phyloP scores from a whole-genome alignment of 2,888 invertebrate species.

The Mamestra brassicae region DNA sequence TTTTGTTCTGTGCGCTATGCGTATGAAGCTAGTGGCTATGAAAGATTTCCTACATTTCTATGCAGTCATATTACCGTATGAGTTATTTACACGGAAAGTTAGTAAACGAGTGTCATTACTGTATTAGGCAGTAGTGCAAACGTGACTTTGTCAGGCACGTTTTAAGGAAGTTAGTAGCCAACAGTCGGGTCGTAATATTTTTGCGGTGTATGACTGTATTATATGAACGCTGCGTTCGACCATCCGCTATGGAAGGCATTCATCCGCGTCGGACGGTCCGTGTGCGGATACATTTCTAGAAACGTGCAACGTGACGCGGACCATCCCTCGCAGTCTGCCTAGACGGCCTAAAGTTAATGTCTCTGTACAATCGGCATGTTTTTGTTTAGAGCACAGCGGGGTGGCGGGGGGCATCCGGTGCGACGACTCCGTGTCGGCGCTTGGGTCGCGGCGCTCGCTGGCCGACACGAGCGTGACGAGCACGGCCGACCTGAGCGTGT shows the following conservation, averaged over 20 bases:
- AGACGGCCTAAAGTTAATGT: constrained; percentile 4
- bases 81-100: neutral
- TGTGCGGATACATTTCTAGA: neutral
- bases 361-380: constrained; percentile 17
- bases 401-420: constrained; percentile 82
- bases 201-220: constrained; percentile 34
- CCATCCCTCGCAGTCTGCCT: neutral
- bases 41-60: neutral
- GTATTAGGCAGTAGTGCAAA: neutral
- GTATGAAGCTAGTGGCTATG: constrained; percentile 47
- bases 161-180: constrained; percentile 1
- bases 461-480: constrained; percentile 96
- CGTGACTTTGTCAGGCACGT: neutral
- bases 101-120: neutral
- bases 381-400: constrained; percentile 83
- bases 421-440: constrained; percentile 93
- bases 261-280: constrained; percentile 3
- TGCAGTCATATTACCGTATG: constrained; percentile 28
- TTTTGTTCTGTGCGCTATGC: constrained; percentile 60
- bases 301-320: neutral
- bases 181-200: neutral
- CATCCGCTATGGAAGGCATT: constrained; percentile 3
- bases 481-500: constrained; percentile 95
- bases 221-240: neutral
- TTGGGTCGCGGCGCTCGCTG: constrained; percentile 94